Base-by-base conservation (phyloP, 2,113 vertebrate species). In the Lates calcarifer region DNA sequence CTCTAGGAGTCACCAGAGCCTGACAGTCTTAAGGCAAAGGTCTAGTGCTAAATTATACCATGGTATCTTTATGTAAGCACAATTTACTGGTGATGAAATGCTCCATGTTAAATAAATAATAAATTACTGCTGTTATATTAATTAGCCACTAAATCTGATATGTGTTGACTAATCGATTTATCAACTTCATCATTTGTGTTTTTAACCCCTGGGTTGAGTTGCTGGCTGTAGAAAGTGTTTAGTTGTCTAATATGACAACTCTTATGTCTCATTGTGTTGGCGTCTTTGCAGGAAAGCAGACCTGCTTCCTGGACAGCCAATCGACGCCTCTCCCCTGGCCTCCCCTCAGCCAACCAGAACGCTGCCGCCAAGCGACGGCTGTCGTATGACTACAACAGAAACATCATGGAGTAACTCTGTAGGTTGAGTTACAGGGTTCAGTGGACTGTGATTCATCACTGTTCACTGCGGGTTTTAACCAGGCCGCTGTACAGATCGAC, bases 331-430 rank as follows among this genome's bases (percentile, higher is more conserved):
- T n/a, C n/a, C n/a, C n/a, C n/a, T n/a, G n/a, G n/a, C n/a, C n/a
- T n/a, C n/a, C n/a, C n/a, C n/a, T n/a, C n/a, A n/a, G n/a, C n/a
- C n/a, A n/a, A n/a, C n/a, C 91, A 88, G 14, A 72, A 65, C 10
- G 79, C 83, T 22, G 89, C 81, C 1, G 85, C 91, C 45, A 94
- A 94, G 83, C 88, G 94, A 51, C 93, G 92, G 61, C 86, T 94
- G 64, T 95, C 95, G 0, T 94, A 90, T 8, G 94, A 95, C 87
- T 62, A 90, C 85, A 95, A 94, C 93, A 93, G 89, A 45, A 94
- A 91, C 81, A 22, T 88, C 14, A 39, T 74, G 79, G 84, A 89
- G 64, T 95, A 83, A 82, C 49, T 22, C 60, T 26, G 15, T 55
- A 1, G 67, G 26, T 1, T 75, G 58, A 4, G 70, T 74, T 79